Conservation (phyloP, 2,797 vertebrate genomes). For the Ciconia nigra region DNA sequence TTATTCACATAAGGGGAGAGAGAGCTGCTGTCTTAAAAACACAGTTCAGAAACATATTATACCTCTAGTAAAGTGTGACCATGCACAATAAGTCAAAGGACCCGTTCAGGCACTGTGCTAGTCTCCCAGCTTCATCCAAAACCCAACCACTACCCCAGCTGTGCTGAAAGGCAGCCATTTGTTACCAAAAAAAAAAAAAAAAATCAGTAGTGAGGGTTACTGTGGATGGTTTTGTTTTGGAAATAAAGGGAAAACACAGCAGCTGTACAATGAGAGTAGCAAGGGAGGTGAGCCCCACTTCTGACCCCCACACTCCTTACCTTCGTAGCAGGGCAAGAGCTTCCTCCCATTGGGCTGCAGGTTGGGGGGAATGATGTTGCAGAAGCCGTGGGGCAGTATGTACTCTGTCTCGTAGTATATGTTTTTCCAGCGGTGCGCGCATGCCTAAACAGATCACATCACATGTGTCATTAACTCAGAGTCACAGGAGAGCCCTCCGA, state of each 20-base stretch:
- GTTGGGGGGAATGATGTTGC: slow-evolving; percentile 88
- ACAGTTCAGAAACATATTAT: not conserved
- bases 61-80: not conserved
- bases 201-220: not conserved
- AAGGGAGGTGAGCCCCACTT: not conserved
- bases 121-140: not conserved
- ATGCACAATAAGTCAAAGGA: not conserved
- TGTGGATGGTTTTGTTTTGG: not conserved
- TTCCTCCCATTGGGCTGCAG: slow-evolving; percentile 84
- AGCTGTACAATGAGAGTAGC: not conserved
- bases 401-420: slow-evolving; percentile 91
- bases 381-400: slow-evolving; percentile 95
- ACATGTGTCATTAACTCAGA: not conserved
- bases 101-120: not conserved
- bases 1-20: not conserved
- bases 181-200: not conserved
- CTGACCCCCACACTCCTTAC: slow-evolving; percentile 62
- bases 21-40: not conserved
- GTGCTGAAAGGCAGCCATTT: not conserved
- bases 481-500: not conserved
- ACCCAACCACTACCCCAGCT: not conserved
- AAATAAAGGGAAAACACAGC: not conserved
- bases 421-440: slow-evolving; percentile 99
- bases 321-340: slow-evolving; percentile 96
- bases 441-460: slow-evolving; percentile 80